Conservation (phyloP, 2,797 vertebrate genomes). For the Tapirus indicus region DNA sequence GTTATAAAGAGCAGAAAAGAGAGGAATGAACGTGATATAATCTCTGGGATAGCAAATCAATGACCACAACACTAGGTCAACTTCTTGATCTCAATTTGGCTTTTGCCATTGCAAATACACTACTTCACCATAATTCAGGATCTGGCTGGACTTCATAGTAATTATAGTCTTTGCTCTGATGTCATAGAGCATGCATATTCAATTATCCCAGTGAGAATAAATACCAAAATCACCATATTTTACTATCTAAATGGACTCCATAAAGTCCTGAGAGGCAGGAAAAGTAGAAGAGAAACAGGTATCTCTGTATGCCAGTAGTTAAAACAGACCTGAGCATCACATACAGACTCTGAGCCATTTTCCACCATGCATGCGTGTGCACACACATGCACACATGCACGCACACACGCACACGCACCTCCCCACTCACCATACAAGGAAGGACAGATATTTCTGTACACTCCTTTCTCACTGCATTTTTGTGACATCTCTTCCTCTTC, state of each 20-base stretch:
- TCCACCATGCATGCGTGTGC: background rate
- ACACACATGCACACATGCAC: background rate
- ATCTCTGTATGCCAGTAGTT: background rate
- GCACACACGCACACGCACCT: too few relatives aligned
- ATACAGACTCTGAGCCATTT: background rate
- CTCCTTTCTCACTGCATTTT: background rate
- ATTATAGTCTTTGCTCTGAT: conserved; percentile 10
- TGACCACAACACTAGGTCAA: background rate
- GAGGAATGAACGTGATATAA: background rate
- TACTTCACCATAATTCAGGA: background rate
- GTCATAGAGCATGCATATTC: background rate
- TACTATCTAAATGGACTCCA: background rate
- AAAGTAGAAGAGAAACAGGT: background rate
- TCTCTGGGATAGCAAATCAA: background rate
- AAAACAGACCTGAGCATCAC: background rate
- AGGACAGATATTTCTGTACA: background rate
- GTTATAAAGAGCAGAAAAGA: background rate
- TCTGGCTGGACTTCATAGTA: background rate
- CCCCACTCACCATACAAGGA: background rate
- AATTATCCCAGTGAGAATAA: background rate
- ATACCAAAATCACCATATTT: background rate
- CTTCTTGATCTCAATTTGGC: background rate
- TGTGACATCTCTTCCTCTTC: background rate
- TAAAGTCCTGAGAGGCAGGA: background rate
- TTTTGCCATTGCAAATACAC: background rate